phyloP scores from a whole-genome alignment of 1,140 invertebrate species.

The Antheraea mylitta region DNA sequence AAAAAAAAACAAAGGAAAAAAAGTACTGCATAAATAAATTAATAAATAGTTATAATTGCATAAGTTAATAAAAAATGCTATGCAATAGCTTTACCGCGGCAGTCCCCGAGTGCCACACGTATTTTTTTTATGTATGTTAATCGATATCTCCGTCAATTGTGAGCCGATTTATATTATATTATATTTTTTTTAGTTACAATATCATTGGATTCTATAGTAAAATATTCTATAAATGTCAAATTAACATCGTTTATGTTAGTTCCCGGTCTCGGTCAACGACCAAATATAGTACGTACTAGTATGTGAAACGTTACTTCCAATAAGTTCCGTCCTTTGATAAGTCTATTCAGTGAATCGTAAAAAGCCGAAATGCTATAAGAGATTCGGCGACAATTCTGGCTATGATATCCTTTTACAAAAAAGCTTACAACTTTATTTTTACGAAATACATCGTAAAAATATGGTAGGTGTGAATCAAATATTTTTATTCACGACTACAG shows the following conservation, averaged over 20 bases:
- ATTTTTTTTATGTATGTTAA: too few relatives aligned
- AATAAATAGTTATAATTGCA: too few relatives aligned
- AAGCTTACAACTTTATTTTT: not conserved
- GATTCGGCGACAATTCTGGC: not conserved
- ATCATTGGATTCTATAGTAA: not conserved
- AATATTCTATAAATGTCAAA: constrained; percentile 8
- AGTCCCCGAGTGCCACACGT: too few relatives aligned
- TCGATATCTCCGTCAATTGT: too few relatives aligned
- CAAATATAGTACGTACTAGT: not conserved
- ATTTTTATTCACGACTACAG: not conserved
- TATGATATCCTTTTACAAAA: not conserved
- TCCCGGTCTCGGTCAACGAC: constrained; percentile 15
- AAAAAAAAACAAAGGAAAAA: too few relatives aligned
- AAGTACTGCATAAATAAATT: too few relatives aligned
- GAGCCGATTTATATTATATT: too few relatives aligned
- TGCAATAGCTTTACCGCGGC: too few relatives aligned
- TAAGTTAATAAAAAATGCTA: too few relatives aligned
- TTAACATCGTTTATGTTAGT: constrained; percentile 8
- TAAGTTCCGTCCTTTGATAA: constrained; percentile 11
- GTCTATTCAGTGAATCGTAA: constrained; percentile 5
- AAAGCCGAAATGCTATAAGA: not conserved
- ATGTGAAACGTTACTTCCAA: constrained; percentile 15
- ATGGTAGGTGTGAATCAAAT: not conserved
- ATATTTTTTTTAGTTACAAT: not conserved
- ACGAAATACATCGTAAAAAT: too few relatives aligned